A percentile compares a stretch with the other conserved stretches of the same genome.
These are phyloP conservation scores for Drosophila eohydei DNA, from an alignment of 2,888 invertebrate genomes.

Conservation along the genomic window DNA sequence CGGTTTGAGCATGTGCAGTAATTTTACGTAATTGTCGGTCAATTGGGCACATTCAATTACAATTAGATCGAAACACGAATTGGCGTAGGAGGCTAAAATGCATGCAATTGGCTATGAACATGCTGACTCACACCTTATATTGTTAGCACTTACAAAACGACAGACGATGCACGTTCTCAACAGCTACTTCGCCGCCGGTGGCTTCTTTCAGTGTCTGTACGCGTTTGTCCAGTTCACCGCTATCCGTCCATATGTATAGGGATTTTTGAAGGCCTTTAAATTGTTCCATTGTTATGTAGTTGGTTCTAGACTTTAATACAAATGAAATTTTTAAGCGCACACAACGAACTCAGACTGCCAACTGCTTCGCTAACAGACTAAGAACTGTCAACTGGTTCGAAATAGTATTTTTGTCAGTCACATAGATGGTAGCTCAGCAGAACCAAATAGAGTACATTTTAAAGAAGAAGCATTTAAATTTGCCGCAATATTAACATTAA, in stretches of 20 bases:
- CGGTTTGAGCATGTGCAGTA: conserved; percentile 88
- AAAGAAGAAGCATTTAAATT: background rate
- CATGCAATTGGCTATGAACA: conserved; percentile 30
- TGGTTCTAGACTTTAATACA: conserved; percentile 35
- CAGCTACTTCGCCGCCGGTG: conserved; percentile 86
- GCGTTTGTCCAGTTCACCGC: conserved; percentile 86
- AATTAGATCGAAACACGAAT: conserved; percentile 88
- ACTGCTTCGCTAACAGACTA: background rate
- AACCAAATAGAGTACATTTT: background rate
- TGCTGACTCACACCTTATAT: conserved; percentile 61
- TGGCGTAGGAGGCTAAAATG: conserved; percentile 86
- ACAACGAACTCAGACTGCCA: conserved; percentile 24
- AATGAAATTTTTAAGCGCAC: conserved; percentile 49
- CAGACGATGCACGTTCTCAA: conserved; percentile 88
- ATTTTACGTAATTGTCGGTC: conserved; percentile 86
- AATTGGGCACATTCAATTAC: conserved; percentile 84
- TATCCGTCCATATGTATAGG: conserved; percentile 87
- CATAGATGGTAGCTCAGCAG: background rate
- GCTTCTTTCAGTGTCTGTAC: conserved; percentile 86
- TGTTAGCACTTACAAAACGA: conserved; percentile 86
- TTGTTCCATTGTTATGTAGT: conserved; percentile 77
- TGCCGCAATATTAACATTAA: background rate
- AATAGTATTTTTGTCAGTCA: background rate
- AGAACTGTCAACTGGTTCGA: conserved; percentile 20
- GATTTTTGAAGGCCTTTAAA: conserved; percentile 85